phyloP scores from a whole-genome alignment of 2,888 invertebrate species.

The Campaea margaritaria region DNA sequence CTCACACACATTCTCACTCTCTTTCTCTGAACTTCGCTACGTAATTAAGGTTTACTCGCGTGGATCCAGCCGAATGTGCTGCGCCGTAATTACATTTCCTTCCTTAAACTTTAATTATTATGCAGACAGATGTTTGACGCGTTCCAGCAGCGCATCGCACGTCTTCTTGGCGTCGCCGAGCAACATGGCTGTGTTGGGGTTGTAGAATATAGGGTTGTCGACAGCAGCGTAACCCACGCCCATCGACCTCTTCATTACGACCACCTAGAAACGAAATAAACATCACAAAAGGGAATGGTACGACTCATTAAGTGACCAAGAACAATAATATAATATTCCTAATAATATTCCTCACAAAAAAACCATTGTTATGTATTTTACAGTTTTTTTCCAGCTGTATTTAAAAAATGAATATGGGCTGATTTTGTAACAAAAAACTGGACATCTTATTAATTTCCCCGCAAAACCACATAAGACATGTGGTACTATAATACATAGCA shows the following conservation, averaged over 20 bases:
- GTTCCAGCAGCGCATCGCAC: conserved; percentile 91
- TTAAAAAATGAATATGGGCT: too few species aligned
- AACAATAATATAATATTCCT: too few species aligned
- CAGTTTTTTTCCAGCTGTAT: too few species aligned
- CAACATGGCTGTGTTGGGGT: conserved; percentile 94
- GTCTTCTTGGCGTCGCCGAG: conserved; percentile 96
- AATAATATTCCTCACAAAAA: too few species aligned
- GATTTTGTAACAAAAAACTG: not conserved
- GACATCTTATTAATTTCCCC: too few species aligned
- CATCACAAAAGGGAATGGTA: too few species aligned
- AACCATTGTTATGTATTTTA: too few species aligned
- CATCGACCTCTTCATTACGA: conserved; percentile 95
- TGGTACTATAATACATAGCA: too few species aligned
- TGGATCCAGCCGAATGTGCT: not conserved
- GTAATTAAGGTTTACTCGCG: not conserved
- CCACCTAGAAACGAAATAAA: conserved; percentile 83
- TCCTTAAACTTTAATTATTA: conserved; percentile 42
- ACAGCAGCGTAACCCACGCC: conserved; percentile 96
- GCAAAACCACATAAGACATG: too few species aligned
- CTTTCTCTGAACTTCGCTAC: not conserved
- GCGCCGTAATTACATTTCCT: conserved; percentile 3
- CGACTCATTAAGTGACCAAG: too few species aligned
- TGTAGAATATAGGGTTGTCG: conserved; percentile 97
- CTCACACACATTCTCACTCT: not conserved
- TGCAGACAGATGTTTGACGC: conserved; percentile 81